Base-by-base conservation (phyloP, 2,113 vertebrate genomes). In the Raja brachyura region DNA sequence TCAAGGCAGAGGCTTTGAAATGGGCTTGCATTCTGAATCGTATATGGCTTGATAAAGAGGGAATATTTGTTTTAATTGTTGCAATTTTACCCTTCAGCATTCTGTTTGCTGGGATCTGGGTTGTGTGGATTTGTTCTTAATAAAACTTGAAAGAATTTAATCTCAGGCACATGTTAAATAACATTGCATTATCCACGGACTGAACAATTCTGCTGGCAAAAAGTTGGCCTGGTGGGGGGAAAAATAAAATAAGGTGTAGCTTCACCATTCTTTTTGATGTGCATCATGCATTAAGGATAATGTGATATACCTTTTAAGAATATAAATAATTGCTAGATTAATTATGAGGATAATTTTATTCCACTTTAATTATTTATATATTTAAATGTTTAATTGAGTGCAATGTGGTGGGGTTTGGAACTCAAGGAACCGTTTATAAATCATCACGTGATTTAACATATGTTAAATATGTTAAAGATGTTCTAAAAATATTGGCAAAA, bases 401-500 rank as follows among this genome's bases (percentile, higher is more conserved):
- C 18, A 16, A 20, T 10, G 8, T 28, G 22, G 20, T 92, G 33
- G 66, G 20, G 14, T 48, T 92, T 54, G 18, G 31, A 7, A 54
- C 59, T 74, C 14, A 8, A 54, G 18, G 2, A 54, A 68, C 13
- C 4, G 25, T 92, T 92, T 68, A 63, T 16, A 54, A 73, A 92
- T 92, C 28, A 25, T 18, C 66, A 92, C 31, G 73, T 6, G 68
- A 92, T 54, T 33, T 54, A 33, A 14, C 54, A 54, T 68, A 92
- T 54, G 33, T 48, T 48, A 48, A 3, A 48, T 48, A 25, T 92
- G 33, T 28, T 68, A 73, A 39, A 73, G n/a, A 73, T 74, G 66
- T 92, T 63, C 90, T 28, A 73, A 74, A 92, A 73, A 54, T 92
- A 88, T 70, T 66, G 85, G 85, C 33, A 39, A 92, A 54, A 90